Conservation (phyloP, 2,113 vertebrate genomes). For the Thymallus thymallus region DNA sequence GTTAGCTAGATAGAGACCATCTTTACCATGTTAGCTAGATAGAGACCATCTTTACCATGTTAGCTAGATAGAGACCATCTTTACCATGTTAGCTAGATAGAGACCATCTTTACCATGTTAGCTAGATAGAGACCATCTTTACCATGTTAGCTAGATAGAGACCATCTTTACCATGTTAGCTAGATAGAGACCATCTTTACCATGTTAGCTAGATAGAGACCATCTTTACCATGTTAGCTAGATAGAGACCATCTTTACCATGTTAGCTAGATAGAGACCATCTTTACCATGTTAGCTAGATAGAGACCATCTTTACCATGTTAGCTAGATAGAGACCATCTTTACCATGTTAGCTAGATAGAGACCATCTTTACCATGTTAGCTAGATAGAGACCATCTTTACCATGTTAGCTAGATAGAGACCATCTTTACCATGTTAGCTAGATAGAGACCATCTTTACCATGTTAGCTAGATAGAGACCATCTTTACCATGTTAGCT, state of each 20-base stretch:
- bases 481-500: conserved; percentile 3
- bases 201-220: conserved; percentile 1
- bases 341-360: conserved; percentile 7
- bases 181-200: conserved; percentile 22
- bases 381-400: conserved; percentile 20
- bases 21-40: conserved; percentile 5
- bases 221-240: conserved; percentile 5
- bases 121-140: conserved; percentile 20
- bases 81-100: conserved; percentile 7
- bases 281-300: conserved; percentile 7
- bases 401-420: conserved; percentile 3
- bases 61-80: conserved; percentile 10
- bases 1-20: conserved; percentile 5
- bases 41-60: conserved; percentile 15
- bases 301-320: conserved; percentile 15
- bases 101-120: conserved; percentile 11
- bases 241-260: conserved; percentile 21
- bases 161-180: conserved; percentile 5
- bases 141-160: conserved; percentile 3
- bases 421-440: conserved; percentile 4
- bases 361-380: conserved; percentile 10
- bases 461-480: conserved; percentile 1
- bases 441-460: conserved; percentile 22
- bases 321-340: conserved; percentile 8
- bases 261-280: conserved; percentile 1